Evolutionary conservation across 2,797 vertebrate species (phyloP).

Genomic region (Spatula clypeata): DNA sequence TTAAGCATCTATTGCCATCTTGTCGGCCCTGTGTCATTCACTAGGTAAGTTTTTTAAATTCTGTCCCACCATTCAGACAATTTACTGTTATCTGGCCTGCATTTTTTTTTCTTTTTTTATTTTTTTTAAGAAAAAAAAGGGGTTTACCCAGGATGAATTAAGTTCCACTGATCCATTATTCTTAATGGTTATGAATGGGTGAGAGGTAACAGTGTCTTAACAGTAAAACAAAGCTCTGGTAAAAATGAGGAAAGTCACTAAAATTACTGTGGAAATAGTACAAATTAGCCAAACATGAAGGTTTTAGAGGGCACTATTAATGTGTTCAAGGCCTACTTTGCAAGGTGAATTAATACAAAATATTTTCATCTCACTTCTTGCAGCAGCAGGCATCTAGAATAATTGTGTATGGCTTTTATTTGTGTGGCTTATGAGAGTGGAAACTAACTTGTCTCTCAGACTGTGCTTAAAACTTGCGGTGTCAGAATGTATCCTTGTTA

Average conservation of each 20-base stretch:
- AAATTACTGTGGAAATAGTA: background rate
- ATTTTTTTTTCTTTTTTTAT: background rate
- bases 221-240: background rate
- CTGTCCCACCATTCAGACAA: background rate
- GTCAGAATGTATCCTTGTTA: conserved; percentile 64
- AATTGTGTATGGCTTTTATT: conserved; percentile 69
- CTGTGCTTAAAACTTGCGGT: conserved; percentile 33
- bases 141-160: background rate
- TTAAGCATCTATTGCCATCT: background rate
- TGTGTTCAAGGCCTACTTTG: background rate
- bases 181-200: conserved; percentile 42
- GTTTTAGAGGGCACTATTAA: background rate
- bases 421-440: conserved; percentile 54
- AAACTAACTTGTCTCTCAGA: conserved; percentile 74
- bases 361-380: conserved; percentile 54
- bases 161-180: background rate
- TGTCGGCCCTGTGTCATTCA: rapidly evolving
- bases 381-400: conserved; percentile 44
- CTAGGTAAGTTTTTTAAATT: background rate
- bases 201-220: background rate
- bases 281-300: background rate
- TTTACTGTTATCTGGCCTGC: background rate
- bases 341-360: background rate
- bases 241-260: background rate
- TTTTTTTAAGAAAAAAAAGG: background rate